Evolutionary conservation across 2,888 invertebrate genomes (phyloP), one percentile per base, ranked within the genome.

Genomic region (Tachina fera): DNA sequence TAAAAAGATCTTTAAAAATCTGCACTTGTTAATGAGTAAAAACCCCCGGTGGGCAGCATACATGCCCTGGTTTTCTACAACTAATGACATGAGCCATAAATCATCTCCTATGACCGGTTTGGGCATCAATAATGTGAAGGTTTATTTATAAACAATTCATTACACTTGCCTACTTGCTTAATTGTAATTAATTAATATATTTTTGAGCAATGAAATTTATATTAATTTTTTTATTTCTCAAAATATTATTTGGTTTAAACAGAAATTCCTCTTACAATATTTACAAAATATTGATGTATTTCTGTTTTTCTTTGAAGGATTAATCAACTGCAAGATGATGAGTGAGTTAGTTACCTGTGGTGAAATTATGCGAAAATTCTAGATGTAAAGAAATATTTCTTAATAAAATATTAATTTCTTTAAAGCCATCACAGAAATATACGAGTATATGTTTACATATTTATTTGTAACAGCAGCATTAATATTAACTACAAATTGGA

Each of bases 361-460:
- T 63, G 83, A 83, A 76, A 79, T 86, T 86, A 86, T 86, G 86
- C 86, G 79, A 86, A 86, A 84, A 58, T 39, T 22, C n/a, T 63
- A 65, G 3, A 22, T 14, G 14, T 22, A 47, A 6, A 16, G 43
- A 53, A 63, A 13, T 31, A 39, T 51, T 19, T 41, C 41, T 67
- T 60, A n/a, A 45, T 4, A 61, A 78, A 61, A 51, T 70, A 78
- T 78, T 70, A 78, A 71, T 78, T 70, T 70, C 70, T 63, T 58
- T 45, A 14, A 80, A 58, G 58, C 74, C 65, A 31, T 31, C 31
- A 31, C 6, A 31, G 6, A 31, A 31, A 31, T n/a, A 31, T 31
- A n/a, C n/a, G n/a, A n/a, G 31, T 6, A 31, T 31, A 6, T 31
- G 31, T 1, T 0, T 31, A 22, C 65, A 58, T 71, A 77, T 47